Evolutionary conservation across 2,797 vertebrate genomes (phyloP).

Genomic region (Apodemus agrarius): DNA sequence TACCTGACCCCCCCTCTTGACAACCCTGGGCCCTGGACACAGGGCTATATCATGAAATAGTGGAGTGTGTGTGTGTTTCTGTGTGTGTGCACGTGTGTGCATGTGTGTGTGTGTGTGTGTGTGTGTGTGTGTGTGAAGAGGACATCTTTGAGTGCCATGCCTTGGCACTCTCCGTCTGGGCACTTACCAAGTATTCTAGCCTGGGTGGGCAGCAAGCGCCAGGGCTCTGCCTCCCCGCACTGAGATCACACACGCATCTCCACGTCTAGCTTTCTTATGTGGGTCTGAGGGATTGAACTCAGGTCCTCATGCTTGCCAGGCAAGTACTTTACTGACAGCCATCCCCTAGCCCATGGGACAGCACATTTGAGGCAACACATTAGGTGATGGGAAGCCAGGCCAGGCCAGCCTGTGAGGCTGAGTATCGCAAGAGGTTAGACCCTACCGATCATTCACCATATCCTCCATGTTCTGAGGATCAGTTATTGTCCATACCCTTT

Average conservation of each 20-base stretch:
- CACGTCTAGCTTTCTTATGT: background rate
- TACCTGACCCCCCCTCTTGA: background rate
- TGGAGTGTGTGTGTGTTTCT: background rate
- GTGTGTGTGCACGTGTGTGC: background rate
- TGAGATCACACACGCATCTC: background rate
- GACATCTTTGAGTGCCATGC: background rate
- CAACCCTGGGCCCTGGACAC: no score
- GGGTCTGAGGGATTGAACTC: background rate
- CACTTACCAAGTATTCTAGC: background rate
- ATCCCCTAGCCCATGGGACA: background rate
- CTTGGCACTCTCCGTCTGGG: background rate
- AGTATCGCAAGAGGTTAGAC: no score
- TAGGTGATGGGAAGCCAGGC: background rate
- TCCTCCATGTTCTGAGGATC: background rate
- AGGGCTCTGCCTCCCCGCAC: background rate
- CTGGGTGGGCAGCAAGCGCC: background rate
- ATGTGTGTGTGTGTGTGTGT: background rate
- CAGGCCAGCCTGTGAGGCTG: background rate
- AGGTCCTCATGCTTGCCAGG: background rate
- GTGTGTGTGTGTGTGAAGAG: background rate
- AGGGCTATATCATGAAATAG: rapidly evolving
- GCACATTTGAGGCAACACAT: no score
- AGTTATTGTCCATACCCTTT: rapidly evolving
- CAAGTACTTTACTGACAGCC: background rate
- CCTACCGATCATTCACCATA: rapidly evolving